Conservation (phyloP, 2,888 invertebrate species). For the Saturnia japonica region DNA sequence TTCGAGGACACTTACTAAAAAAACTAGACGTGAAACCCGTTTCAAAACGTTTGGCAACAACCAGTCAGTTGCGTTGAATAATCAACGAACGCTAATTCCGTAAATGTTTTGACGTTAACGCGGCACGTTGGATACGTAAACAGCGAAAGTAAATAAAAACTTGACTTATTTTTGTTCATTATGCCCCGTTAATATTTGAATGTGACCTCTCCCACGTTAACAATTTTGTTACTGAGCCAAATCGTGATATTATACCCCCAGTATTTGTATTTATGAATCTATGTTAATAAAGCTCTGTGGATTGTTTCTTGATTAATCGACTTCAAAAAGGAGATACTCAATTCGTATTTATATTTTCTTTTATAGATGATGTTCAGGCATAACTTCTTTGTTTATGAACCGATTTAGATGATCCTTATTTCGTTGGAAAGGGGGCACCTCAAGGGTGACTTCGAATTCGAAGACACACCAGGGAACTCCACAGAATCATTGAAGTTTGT, state of each 20-base stretch:
- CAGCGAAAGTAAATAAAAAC: slow-evolving; percentile 40
- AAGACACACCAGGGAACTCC: no score
- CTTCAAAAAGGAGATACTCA: no score
- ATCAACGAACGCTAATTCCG: slow-evolving; percentile 44
- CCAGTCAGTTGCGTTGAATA: slow-evolving; percentile 39
- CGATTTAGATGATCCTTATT: no score
- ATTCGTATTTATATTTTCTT: no score
- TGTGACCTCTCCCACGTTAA: slow-evolving; percentile 10
- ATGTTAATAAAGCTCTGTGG: no score
- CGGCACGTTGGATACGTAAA: slow-evolving; percentile 36
- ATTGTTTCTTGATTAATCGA: no score
- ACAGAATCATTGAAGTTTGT: no score
- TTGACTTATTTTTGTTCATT: slow-evolving; percentile 17
- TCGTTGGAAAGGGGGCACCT: no score
- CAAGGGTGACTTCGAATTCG: no score
- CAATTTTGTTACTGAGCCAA: slow-evolving; percentile 6
- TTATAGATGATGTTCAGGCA: no score
- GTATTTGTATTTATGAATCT: background rate
- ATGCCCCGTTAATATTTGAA: slow-evolving; percentile 14
- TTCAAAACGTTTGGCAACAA: slow-evolving; percentile 41
- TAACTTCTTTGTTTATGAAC: no score
- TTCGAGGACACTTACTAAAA: slow-evolving; percentile 69
- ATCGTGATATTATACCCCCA: slow-evolving; percentile 4
- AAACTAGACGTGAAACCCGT: slow-evolving; percentile 67
- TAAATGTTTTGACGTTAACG: slow-evolving; percentile 41